These are phyloP conservation scores for Aspidiotus rigidus DNA, from an alignment of 2,888 invertebrate genomes.

Conservation along the genomic window DNA sequence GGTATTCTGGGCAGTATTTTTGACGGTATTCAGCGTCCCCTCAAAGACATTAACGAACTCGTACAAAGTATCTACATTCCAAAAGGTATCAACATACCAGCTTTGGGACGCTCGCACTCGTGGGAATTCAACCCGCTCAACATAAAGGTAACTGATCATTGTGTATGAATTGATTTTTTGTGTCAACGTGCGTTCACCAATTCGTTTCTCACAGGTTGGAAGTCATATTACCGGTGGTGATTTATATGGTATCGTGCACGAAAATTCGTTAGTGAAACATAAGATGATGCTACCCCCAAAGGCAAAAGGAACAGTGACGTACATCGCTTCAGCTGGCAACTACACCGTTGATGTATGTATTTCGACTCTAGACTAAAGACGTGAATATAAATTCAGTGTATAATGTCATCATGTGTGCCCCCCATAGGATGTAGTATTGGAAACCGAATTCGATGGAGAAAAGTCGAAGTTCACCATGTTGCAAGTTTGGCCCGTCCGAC, in stretches of 20 bases:
- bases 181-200: not conserved
- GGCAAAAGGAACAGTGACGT: conserved; percentile 92
- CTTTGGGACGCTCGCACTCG: conserved; percentile 62
- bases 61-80: conserved; percentile 98
- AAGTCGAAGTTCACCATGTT: conserved; percentile 86
- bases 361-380: too few relatives aligned
- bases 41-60: conserved; percentile 90
- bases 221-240: conserved; percentile 98
- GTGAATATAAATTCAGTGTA: not conserved
- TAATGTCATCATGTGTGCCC: conserved; percentile 15
- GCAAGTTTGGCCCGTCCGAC: conserved; percentile 99
- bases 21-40: conserved; percentile 98
- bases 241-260: conserved; percentile 88
- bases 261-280: conserved; percentile 96
- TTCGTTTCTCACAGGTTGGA: conserved; percentile 57
- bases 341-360: conserved; percentile 80
- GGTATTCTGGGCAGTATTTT: conserved; percentile 96
- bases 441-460: conserved; percentile 97
- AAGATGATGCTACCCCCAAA: conserved; percentile 89
- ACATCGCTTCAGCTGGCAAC: conserved; percentile 84
- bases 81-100: conserved; percentile 94
- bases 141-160: conserved; percentile 54
- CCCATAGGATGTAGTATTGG: conserved; percentile 79
- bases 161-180: not conserved
- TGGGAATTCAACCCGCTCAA: conserved; percentile 91